Evolutionary conservation across 2,797 vertebrate species (phyloP), one percentile per base, ranked within the genome.

Genomic region (Schizothorax lantsangensis): DNA sequence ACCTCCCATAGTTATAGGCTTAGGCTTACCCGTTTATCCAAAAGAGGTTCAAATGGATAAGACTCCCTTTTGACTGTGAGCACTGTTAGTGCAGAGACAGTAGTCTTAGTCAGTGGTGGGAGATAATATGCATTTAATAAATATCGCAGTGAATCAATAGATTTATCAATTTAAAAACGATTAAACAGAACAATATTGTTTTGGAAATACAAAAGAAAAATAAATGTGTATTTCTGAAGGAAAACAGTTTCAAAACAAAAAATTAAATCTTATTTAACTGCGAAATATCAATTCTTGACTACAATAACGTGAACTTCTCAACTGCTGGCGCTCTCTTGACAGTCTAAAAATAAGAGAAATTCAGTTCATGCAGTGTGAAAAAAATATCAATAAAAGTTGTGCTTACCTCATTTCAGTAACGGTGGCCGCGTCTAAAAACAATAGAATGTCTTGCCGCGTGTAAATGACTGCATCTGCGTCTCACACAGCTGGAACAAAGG

Each of bases 21-120:
- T 30, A 72, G n/a, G 19, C 59, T 72, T 87, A 95, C 90, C 91
- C 93, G 89, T 85, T 93, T 84, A 93, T 93, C 91, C 92, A 94
- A 72, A 90, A 92, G 88, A 90, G 93, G 0, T 86, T 93, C 85
- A 95, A 72, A 64, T 91, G 89, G 86, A 87, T 94, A 83, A 92
- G 85, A 40, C n/a, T 64, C 8, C 78, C n/a, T 19, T 79, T 79
- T 45, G 15, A 45, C 38, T 62, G 49, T 1, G 38, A 43, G 14
- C 11, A 62, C 0, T 54, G 2, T 52, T 6, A 8, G n/a, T 59
- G 54, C 23, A 45, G 45, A 74, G 2, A 49, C 45, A 2, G 45
- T 15, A 73, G 21, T 54, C 47, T 77, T 36, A 77, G 19, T 36
- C 5, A 14, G 3, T 75, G 30, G 11, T 38, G 19, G 12, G 6